Percentiles rank a stretch among this genome's conserved stretches.
phyloP scores from a whole-genome alignment of 2,113 vertebrate species.

The Limnothrissa miodon region DNA sequence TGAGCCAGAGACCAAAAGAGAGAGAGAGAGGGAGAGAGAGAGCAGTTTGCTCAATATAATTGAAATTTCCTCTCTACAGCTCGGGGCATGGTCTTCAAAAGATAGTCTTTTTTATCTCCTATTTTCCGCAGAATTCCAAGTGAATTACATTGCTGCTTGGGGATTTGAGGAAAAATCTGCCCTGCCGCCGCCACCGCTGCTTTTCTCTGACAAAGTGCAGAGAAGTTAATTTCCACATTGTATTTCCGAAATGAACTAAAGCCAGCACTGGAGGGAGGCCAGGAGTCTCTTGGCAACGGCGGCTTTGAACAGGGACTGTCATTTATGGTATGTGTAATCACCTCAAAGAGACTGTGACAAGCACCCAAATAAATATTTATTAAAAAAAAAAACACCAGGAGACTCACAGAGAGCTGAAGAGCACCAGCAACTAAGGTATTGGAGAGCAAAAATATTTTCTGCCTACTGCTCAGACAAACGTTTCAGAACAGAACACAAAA shows the following conservation, averaged over 20 bases:
- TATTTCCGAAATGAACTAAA: conserved; percentile 32
- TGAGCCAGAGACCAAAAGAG: not conserved
- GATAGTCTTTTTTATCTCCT: conserved; percentile 24
- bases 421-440: not conserved
- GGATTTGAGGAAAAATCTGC: conserved; percentile 23
- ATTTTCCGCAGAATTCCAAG: conserved; percentile 14
- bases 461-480: not conserved
- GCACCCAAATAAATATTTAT: conserved; percentile 22
- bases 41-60: conserved; percentile 1
- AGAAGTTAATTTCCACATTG: conserved; percentile 26
- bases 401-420: not conserved
- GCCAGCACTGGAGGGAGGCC: conserved; percentile 26
- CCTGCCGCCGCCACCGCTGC: conserved; percentile 10
- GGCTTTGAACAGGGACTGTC: conserved; percentile 1
- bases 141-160: conserved; percentile 1
- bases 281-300: not conserved
- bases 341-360: conserved; percentile 34
- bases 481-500: not conserved
- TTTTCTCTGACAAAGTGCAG: not conserved
- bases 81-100: conserved; percentile 43
- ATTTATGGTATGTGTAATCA: conserved; percentile 33
- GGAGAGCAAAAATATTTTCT: not conserved
- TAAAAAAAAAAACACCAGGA: not conserved
- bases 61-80: conserved; percentile 25
- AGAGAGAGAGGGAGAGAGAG: not conserved